A percentile compares a stretch with the other conserved stretches of the same genome.
Evolutionary conservation across 2,113 vertebrate genomes (phyloP).

Genomic region (Natator depressus): DNA sequence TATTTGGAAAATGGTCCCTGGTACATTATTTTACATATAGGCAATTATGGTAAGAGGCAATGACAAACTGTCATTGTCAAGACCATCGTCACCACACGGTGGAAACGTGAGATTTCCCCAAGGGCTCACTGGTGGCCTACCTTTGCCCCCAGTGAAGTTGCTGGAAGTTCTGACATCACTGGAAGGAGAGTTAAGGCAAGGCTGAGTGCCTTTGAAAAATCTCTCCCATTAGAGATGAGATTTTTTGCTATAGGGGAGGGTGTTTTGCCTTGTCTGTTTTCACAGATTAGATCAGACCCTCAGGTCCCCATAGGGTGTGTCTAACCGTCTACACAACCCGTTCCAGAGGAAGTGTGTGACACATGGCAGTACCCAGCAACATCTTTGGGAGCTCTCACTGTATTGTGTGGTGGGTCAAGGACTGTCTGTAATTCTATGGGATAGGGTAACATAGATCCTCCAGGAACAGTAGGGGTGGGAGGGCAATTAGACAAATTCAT

Average conservation of each 20-base stretch:
- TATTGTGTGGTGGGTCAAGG: neutral
- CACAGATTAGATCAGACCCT: neutral
- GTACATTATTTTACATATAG: too few species aligned
- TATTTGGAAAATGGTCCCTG: neutral
- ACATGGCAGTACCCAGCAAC: neutral
- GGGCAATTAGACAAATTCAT: neutral
- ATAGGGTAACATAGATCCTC: too few species aligned
- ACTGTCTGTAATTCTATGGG: too few species aligned
- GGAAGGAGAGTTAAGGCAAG: neutral
- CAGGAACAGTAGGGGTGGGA: too few species aligned
- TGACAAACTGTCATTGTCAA: too few species aligned
- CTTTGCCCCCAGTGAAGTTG: neutral
- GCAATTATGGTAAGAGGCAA: too few species aligned
- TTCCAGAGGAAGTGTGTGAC: neutral
- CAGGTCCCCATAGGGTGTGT: neutral
- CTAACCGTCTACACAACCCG: neutral
- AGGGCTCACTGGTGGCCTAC: too few species aligned
- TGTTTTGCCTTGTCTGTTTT: neutral
- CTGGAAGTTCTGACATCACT: neutral
- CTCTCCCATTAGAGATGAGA: neutral
- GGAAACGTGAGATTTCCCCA: neutral
- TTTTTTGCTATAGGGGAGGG: neutral
- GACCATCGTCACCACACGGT: neutral
- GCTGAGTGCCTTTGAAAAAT: neutral
- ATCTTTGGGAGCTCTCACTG: too few species aligned